Base-by-base conservation (phyloP, 2,113 vertebrate genomes). In the Arizona elegans region DNA sequence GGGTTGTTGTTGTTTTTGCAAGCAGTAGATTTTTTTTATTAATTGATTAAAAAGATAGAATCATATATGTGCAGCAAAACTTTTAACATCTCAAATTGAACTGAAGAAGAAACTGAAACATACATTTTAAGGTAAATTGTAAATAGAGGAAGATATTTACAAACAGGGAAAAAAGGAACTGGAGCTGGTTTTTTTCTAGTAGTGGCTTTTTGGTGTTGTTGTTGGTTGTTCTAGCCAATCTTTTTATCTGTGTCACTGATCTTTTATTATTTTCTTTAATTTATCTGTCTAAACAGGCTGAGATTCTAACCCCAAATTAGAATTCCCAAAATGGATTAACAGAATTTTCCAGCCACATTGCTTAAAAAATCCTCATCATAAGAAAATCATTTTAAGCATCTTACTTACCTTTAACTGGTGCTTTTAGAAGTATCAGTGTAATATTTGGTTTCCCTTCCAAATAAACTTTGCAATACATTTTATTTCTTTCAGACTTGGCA, bases 341-440 rank as follows among this genome's bases (percentile, higher is more conserved):
- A 95, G 87, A 91, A 95, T 0, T 38, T 0, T 93, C 75, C 87
- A 59, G 0, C 86, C 95, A 96, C 87, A 89, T 94, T 94, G 90
- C 88, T 96, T 93, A 91, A 96, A 96, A 96, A 97, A 93, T 5
- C 94, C 62, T 95, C 88, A 93, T 97, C 95, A 96, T 93, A 92
- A 95, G 92, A 54, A 96, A 96, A 88, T 86, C 89, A 96, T 93
- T 94, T 97, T 94, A 97, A 97, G 97, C 96, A 96, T 93, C 93
- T 95, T 89, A 24, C 93, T 94, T 56, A 94, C 95, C 92, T 96
- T 96, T 96, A 94, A 92, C 96, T 97, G 92, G 90, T 94, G 93
- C 95, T 95, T 95, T 97, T 95, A 93, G 85, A 92, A 95, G 96
- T 85, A 96, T 58, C 95, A 97, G 96, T 94, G 94, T 95, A 90